phyloP scores from a whole-genome alignment of 2,888 invertebrate genomes.

The Drymonia ruficornis region DNA sequence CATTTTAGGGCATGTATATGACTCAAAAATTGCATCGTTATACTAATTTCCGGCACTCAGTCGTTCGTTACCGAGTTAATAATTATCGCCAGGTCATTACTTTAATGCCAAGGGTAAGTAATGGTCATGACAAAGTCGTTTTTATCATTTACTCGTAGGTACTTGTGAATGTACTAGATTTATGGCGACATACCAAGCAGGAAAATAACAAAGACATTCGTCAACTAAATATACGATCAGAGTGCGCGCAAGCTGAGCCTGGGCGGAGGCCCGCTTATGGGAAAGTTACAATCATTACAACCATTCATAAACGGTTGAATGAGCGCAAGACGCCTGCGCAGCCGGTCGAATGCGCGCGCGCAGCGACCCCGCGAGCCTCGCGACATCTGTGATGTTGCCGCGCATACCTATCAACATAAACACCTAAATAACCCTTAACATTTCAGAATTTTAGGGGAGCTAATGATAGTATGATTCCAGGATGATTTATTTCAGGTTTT shows the following conservation, averaged over 20 bases:
- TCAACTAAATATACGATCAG: constrained; percentile 44
- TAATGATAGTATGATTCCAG: neutral
- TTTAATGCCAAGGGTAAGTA: constrained; percentile 35
- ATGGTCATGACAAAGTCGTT: constrained; percentile 34
- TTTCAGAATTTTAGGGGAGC: neutral
- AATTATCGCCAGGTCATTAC: constrained; percentile 28
- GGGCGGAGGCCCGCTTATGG: constrained; percentile 74
- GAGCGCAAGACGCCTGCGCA: constrained; percentile 71
- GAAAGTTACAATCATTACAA: constrained; percentile 78
- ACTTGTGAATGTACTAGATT: constrained; percentile 4
- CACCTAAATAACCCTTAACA: constrained; percentile 23
- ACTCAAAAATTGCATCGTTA: neutral
- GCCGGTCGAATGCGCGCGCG: constrained; percentile 55
- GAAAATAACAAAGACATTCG: constrained; percentile 3
- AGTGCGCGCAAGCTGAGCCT: constrained; percentile 53
- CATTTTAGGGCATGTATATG: neutral
- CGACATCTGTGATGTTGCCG: constrained; percentile 62
- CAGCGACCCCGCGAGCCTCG: constrained; percentile 54
- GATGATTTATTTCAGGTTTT: neutral
- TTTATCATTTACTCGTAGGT: constrained; percentile 25
- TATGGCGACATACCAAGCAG: too few relatives aligned
- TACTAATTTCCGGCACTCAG: constrained; percentile 7
- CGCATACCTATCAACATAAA: constrained; percentile 31
- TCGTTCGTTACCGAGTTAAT: constrained; percentile 19
- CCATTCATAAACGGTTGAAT: constrained; percentile 82